Base-by-base conservation (phyloP, 2,113 vertebrate genomes). In the Heliornis fulica region DNA sequence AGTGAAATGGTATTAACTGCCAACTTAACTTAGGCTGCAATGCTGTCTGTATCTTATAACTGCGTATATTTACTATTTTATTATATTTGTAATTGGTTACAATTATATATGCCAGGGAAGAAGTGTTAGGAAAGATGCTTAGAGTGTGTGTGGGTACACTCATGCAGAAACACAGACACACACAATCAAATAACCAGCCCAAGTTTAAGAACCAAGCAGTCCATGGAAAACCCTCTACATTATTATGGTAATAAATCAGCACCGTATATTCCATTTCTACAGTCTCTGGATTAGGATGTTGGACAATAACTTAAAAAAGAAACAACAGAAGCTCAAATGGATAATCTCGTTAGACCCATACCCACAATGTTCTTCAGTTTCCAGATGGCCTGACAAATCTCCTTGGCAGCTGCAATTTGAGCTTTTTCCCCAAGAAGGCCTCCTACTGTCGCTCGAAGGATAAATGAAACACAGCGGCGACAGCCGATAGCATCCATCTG, bases 351-450 rank as follows among this genome's bases (percentile, higher is more conserved):
- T 85, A 94, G 63, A 94, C 66, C 43, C 98, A 98, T 98, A 99
- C 99, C 99, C 76, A 98, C 65, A 94, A 98, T 96, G 96, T 96
- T 98, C 97, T 98, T 99, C 94, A 99, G 98, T 69, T 98, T 97
- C 71, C 97, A 98, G 95, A 99, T 97, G 51, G 97, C 88, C 90
- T 98, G 97, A 93, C 99, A 99, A 89, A 99, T 98, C 89, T 99
- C 98, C 80, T 98, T 98, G 93, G 98, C 98, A 80, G 99, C 99
- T 96, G 98, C 98, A 96, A 98, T 98, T 96, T 99, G 99, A 93
- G 99, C 99, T 97, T 99, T 99, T 97, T 99, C 99, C 74, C 99
- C 99, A 60, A 99, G 98, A 93, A 99, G 98, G 46, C 98, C 97
- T 91, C 99, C 98, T 87, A 99, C 71, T 41, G 98, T 98, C 92